Conservation (phyloP, 2,113 vertebrate genomes). For the Rafetus swinhoei region DNA sequence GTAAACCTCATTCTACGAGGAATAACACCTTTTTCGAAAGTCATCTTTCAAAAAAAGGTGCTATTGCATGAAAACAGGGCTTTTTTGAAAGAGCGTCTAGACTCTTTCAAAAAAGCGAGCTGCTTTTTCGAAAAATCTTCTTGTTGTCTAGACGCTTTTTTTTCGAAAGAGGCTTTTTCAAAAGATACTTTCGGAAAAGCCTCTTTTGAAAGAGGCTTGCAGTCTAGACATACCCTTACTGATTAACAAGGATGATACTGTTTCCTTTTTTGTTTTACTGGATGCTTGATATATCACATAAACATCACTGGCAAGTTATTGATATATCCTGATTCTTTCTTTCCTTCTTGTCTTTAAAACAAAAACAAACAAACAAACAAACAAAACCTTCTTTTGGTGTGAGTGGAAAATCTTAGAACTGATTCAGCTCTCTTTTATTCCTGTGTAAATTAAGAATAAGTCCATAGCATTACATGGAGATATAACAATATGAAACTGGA, state of each 20-base stretch:
- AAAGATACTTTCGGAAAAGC: too few relatives aligned
- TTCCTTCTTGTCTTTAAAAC: background rate
- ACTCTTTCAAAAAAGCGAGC: too few relatives aligned
- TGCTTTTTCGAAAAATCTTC: too few relatives aligned
- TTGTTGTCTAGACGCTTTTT: too few relatives aligned
- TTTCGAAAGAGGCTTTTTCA: too few relatives aligned
- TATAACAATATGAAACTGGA: background rate
- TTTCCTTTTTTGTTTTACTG: constrained; percentile 47
- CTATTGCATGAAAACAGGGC: too few relatives aligned
- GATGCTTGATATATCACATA: constrained; percentile 35
- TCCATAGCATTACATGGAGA: background rate
- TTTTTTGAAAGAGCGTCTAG: too few relatives aligned
- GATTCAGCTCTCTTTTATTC: background rate
- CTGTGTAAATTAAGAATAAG: background rate
- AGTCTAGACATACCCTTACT: background rate
- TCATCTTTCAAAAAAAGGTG: too few relatives aligned
- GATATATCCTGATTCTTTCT: background rate
- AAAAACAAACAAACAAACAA: background rate
- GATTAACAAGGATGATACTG: constrained; percentile 48
- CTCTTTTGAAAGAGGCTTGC: too few relatives aligned
- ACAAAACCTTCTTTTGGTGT: background rate
- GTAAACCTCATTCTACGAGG: too few relatives aligned
- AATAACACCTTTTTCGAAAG: too few relatives aligned
- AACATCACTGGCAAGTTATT: constrained; percentile 17
- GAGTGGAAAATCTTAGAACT: background rate